These are phyloP conservation scores for Papilio dardanus DNA, from an alignment of 1,140 invertebrate species.

Conservation along the genomic window DNA sequence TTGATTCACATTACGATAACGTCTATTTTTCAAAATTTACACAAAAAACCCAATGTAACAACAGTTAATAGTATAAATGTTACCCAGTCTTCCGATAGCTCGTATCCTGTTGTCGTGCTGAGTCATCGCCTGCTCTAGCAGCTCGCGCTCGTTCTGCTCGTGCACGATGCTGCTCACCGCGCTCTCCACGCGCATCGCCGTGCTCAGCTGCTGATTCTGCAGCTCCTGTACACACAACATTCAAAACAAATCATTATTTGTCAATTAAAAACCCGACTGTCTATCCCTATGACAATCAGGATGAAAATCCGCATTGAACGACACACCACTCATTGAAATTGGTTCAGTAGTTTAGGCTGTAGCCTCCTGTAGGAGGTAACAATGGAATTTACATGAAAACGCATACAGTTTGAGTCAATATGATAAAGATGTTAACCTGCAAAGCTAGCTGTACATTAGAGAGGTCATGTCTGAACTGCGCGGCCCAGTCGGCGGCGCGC, in stretches of 20 bases:
- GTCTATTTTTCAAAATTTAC: too few relatives aligned
- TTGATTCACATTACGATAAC: too few relatives aligned
- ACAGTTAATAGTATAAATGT: not conserved
- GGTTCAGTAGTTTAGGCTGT: too few relatives aligned
- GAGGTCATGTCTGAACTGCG: conserved; percentile 74
- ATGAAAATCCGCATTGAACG: too few relatives aligned
- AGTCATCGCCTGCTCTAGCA: conserved; percentile 69
- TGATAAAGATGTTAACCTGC: conserved; percentile 53
- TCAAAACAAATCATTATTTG: too few relatives aligned
- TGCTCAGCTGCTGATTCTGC: conserved; percentile 72
- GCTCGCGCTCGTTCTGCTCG: conserved; percentile 71
- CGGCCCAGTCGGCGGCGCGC: conserved; percentile 66
- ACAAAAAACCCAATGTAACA: not conserved
- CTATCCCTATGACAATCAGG: too few relatives aligned
- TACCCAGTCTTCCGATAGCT: conserved; percentile 64
- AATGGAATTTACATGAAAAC: too few relatives aligned
- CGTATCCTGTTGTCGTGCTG: conserved; percentile 71
- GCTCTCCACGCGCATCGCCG: conserved; percentile 70
- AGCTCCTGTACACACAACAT: conserved; percentile 58
- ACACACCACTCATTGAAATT: too few relatives aligned
- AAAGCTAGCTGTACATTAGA: conserved; percentile 72
- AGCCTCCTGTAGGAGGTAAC: too few relatives aligned
- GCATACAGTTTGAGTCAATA: not conserved
- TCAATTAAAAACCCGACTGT: too few relatives aligned
- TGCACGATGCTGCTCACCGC: conserved; percentile 66